Base-by-base conservation (phyloP, 2,888 invertebrate genomes). In the Perizoma flavofasciatum region DNA sequence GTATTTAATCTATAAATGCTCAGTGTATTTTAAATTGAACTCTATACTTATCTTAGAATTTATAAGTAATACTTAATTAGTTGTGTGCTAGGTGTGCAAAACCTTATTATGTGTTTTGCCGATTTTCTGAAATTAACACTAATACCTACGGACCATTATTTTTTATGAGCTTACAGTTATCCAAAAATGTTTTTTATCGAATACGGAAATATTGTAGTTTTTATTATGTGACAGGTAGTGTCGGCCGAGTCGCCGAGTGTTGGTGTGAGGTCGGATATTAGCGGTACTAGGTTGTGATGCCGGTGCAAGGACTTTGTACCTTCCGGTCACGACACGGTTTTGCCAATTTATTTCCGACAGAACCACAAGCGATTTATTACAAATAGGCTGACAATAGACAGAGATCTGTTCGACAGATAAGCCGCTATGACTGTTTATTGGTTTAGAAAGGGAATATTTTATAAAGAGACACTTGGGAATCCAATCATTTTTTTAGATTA, bases 321-420 rank as follows among this genome's bases (percentile, higher is more conserved):
- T 84, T 84, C 85, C 84, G 85, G 84, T 81, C 83, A 83, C 81
- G 82, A 79, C 69, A 66, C 65, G 63, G 67, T 69, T 47, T 66
- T 60, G 71, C 67, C 64, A 72, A 72, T 76, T 77, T 71, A 79
- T 81, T 82, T 81, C 82, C 82, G 79, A 76, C 70, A 63, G 47
- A 63, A 68, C 69, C 73, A 61, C 63, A 22, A 59, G 67, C 66
- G 54, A 73, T 76, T 73, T 79, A 78, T 74, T 74, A 72, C 70
- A 69, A 73, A 70, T 71, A 55, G 68, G 61, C 49, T 63, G 45
- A 73, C 63, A 72, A 69, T 69, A 69, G 69, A 67, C 67, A 67
- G 68, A 66, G 69, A 72, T 73, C 65, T 40, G 71, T 73, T 75
- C 70, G 71, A 74, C 68, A 72, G 75, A 76, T 76, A 76, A 75